Conservation (phyloP, 2,113 vertebrate genomes). For the Neoarius graeffei region DNA sequence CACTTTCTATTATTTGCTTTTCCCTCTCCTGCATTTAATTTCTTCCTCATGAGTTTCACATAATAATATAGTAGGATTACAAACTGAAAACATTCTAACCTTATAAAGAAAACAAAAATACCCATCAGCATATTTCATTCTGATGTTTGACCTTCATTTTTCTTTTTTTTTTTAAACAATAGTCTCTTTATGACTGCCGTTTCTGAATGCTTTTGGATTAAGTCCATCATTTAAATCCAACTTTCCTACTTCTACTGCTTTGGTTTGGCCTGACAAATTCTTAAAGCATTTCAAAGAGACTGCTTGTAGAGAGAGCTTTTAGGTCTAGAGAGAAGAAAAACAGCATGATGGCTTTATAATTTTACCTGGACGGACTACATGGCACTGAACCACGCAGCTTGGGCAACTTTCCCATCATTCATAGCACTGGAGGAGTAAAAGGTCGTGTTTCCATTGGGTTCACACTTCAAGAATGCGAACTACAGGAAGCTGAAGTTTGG, state of each 20-base stretch:
- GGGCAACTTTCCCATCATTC: neutral
- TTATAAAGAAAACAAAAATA: neutral
- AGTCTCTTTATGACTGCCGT: neutral
- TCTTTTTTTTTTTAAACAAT: neutral
- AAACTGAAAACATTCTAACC: neutral
- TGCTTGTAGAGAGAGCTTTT: neutral
- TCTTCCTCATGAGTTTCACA: neutral
- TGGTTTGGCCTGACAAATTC: neutral
- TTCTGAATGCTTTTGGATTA: neutral
- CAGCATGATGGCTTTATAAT: neutral
- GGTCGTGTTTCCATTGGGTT: neutral
- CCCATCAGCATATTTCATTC: neutral
- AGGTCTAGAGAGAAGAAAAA: neutral
- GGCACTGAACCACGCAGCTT: neutral
- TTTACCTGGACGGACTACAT: slow-evolving; percentile 15
- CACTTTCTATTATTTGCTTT: neutral
- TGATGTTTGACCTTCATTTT: neutral
- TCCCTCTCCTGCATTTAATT: slow-evolving; percentile 61
- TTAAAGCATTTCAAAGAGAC: neutral
- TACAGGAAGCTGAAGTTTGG: neutral
- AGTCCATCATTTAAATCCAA: neutral
- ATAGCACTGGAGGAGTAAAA: neutral
- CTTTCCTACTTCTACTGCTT: neutral
- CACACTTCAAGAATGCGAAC: neutral
- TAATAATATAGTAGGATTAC: neutral